Evolutionary conservation across 2,888 invertebrate genomes (phyloP).

Genomic region (Erebia palarica): DNA sequence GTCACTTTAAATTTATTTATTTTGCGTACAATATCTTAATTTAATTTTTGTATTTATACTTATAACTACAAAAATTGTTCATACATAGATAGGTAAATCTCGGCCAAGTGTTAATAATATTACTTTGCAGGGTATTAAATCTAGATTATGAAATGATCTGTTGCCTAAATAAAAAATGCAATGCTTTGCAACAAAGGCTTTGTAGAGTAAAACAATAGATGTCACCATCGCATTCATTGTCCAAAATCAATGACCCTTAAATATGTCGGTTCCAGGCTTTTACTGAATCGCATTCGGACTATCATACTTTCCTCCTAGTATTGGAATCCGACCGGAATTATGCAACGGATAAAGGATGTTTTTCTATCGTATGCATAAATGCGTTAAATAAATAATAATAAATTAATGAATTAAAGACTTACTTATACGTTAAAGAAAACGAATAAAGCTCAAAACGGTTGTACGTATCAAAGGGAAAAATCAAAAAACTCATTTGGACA

Average conservation of each 20-base stretch:
- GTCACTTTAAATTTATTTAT: background rate
- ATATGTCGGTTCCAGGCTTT: background rate
- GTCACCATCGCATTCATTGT: background rate
- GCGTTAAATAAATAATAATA: no score
- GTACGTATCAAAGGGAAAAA: conserved; percentile 24
- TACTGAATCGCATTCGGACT: background rate
- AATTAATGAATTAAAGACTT: no score
- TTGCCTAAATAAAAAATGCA: background rate
- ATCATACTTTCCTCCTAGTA: no score
- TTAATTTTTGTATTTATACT: background rate
- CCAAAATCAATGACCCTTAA: background rate
- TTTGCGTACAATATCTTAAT: background rate
- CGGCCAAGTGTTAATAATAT: background rate
- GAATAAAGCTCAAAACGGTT: conserved; percentile 29
- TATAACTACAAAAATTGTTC: no score
- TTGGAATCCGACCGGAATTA: no score
- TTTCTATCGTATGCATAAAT: no score
- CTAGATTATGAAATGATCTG: background rate
- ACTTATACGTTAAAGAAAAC: background rate
- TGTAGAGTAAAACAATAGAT: background rate
- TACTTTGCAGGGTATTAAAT: background rate
- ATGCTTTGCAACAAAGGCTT: background rate
- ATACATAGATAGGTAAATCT: background rate
- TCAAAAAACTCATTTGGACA: conserved; percentile 52
- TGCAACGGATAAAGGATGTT: no score